These are phyloP conservation scores for Coregonus sp. DNA, from an alignment of 2,797 vertebrate genomes.

Conservation along the genomic window DNA sequence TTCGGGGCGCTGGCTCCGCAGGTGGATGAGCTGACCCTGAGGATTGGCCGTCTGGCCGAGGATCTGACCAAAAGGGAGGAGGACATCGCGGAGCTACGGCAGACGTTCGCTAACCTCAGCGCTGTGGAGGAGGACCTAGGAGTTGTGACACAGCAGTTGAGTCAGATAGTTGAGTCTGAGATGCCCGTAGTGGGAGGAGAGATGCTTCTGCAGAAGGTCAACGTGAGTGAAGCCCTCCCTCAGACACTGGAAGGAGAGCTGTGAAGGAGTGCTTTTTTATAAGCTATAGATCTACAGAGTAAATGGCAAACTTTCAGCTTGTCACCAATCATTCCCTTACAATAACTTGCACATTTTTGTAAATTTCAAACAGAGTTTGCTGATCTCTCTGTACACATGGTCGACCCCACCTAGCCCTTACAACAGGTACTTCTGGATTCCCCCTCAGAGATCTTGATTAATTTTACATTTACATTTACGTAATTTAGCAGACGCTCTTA, in stretches of 20 bases:
- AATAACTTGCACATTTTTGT: too few relatives aligned
- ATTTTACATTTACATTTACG: too few relatives aligned
- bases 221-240: slow-evolving; percentile 28
- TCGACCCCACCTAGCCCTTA: too few relatives aligned
- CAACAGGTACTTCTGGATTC: too few relatives aligned
- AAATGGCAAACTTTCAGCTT: not conserved
- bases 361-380: too few relatives aligned
- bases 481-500: too few relatives aligned
- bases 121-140: slow-evolving; percentile 66
- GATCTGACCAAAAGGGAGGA: slow-evolving; percentile 78
- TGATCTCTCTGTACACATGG: not conserved
- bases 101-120: slow-evolving; percentile 80
- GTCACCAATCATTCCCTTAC: not conserved
- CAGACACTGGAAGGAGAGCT: not conserved
- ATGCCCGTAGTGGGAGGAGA: slow-evolving; percentile 30
- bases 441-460: too few relatives aligned
- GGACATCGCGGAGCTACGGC: slow-evolving; percentile 81
- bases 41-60: slow-evolving; percentile 85
- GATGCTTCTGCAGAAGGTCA: slow-evolving; percentile 11
- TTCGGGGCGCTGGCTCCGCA: slow-evolving; percentile 82
- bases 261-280: not conserved
- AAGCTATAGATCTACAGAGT: not conserved
- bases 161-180: not conserved
- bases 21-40: slow-evolving; percentile 84
- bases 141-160: slow-evolving; percentile 26